Evolutionary conservation across 2,888 invertebrate species (phyloP), one percentile per base, ranked within the genome.

Genomic region (Cantharis rustica): DNA sequence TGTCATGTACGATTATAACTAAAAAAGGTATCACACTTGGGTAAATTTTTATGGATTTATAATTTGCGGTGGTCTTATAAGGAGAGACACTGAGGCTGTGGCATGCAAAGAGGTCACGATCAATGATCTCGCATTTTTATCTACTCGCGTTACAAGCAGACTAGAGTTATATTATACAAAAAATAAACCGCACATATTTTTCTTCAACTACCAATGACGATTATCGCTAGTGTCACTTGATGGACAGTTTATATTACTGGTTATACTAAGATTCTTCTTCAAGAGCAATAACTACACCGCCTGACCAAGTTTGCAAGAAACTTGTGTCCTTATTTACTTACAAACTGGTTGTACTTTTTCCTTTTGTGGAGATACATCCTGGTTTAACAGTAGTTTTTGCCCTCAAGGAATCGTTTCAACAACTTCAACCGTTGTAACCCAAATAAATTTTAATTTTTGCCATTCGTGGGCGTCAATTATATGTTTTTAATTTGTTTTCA

Each of bases 41-140:
- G 47, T 47, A 31, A 68, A 62, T 31, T 74, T 69, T 74, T 74
- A 68, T 61, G 31, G 61, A 63, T 63, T 31, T 62, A 69, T 61
- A 75, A 68, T 69, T 27, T 72, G 75, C 68, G 70, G 61, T 66
- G 71, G 71, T 75, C 75, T 68, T 75, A 75, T 75, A 75, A 68
- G 75, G 75, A 75, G 75, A 71, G 71, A 75, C 75, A 62, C 27
- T 31, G 63, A 68, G 73, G 68, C 27, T 63, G 27, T 73, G 73
- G 73, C 73, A 73, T 73, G 70, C 74, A 74, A 74, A 74, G 74
- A 74, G 74, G 74, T 74, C 74, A 74, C 74, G 74, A 74, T 74
- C 74, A 74, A 74, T 69, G 73, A 73, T 73, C 69, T 66, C 64
- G 68, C 62, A 61, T 73, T 61, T 47, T 68, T 68, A 73, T 73